Evolutionary conservation across 2,888 invertebrate species (phyloP).

Genomic region (Leptopilina syphax): DNA sequence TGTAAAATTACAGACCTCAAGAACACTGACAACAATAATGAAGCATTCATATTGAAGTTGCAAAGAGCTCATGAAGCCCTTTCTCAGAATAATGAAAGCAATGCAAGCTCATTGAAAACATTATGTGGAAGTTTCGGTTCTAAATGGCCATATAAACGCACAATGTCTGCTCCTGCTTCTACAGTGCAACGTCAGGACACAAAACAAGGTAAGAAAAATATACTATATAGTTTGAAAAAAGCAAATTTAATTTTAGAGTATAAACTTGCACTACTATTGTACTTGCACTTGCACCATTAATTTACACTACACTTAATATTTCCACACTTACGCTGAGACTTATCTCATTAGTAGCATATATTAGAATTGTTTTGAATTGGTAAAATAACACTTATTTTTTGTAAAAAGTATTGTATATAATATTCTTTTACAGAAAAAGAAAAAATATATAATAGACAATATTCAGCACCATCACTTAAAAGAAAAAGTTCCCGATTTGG

Average conservation of each 20-base stretch:
- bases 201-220: slow-evolving; percentile 79
- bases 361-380: too few relatives aligned
- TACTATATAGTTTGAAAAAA: background rate
- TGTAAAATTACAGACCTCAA: slow-evolving; percentile 84
- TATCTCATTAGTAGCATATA: too few relatives aligned
- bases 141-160: slow-evolving; percentile 96
- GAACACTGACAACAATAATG: slow-evolving; percentile 92
- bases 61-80: slow-evolving; percentile 93
- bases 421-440: slow-evolving; percentile 83
- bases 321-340: too few relatives aligned
- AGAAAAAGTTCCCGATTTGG: slow-evolving; percentile 95
- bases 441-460: slow-evolving; percentile 93
- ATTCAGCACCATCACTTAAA: slow-evolving; percentile 96
- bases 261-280: too few relatives aligned
- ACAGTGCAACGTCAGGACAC: slow-evolving; percentile 87
- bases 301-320: too few relatives aligned
- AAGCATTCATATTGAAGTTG: slow-evolving; percentile 90
- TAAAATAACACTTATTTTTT: too few relatives aligned
- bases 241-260: too few relatives aligned
- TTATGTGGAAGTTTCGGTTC: slow-evolving; percentile 92
- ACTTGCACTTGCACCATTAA: too few relatives aligned
- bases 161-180: slow-evolving; percentile 94
- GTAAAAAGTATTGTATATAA: too few relatives aligned
- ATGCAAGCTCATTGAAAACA: slow-evolving; percentile 83
- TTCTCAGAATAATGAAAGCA: slow-evolving; percentile 84